Conservation (phyloP, 2,113 vertebrate species). For the Cettia cetti region DNA sequence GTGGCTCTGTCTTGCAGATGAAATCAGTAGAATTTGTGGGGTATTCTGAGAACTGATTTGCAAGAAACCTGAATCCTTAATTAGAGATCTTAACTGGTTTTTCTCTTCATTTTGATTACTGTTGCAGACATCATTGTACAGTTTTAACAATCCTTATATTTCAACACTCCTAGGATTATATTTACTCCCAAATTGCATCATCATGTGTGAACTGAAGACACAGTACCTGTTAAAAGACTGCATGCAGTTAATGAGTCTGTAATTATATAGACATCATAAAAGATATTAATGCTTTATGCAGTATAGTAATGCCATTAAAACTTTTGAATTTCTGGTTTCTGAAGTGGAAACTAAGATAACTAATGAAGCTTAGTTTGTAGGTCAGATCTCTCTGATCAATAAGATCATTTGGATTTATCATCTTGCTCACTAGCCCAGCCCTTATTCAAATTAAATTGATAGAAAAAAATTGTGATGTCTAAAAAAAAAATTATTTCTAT, state of each 20-base stretch:
- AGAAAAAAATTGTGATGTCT: constrained; percentile 57
- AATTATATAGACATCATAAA: constrained; percentile 8
- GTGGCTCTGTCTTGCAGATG: neutral
- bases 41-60: neutral
- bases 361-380: constrained; percentile 40
- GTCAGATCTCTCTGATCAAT: constrained; percentile 58
- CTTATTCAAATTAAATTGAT: constrained; percentile 38
- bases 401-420: constrained; percentile 39
- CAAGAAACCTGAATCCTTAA: neutral
- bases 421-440: constrained; percentile 17
- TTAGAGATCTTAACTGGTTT: neutral
- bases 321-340: constrained; percentile 2
- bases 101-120: neutral
- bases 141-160: neutral
- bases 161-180: neutral
- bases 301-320: neutral
- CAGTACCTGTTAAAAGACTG: neutral
- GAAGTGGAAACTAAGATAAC: constrained; percentile 29
- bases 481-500: constrained; percentile 54
- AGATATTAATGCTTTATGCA: neutral
- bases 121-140: neutral
- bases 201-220: neutral
- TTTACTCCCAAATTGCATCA: neutral
- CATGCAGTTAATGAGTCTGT: neutral
- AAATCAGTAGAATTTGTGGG: neutral